Conservation (phyloP, 2,797 vertebrate species). For the Adelosebastes latens region DNA sequence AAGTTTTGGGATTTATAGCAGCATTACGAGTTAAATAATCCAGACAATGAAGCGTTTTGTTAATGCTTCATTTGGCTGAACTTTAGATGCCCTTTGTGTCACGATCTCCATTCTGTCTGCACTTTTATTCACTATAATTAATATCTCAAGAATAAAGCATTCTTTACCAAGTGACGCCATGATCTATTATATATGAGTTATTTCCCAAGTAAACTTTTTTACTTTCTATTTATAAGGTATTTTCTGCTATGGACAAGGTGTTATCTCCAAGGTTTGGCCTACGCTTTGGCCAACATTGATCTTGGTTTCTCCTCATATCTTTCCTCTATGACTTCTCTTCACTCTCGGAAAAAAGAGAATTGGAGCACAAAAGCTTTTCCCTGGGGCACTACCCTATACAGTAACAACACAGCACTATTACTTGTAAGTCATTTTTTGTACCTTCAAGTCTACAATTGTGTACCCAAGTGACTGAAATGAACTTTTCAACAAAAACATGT, state of each 20-base stretch:
- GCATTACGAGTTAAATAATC: slow-evolving; percentile 57
- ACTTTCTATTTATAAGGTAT: neutral
- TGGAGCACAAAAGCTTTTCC: slow-evolving; percentile 8
- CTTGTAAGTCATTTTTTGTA: neutral
- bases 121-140: slow-evolving; percentile 41
- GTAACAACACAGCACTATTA: neutral
- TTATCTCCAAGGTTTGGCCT: neutral
- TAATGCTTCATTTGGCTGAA: slow-evolving; percentile 54
- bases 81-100: slow-evolving; percentile 44
- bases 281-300: neutral
- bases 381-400: neutral
- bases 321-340: neutral
- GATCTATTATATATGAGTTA: neutral
- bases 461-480: neutral
- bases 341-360: slow-evolving; percentile 1
- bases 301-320: neutral
- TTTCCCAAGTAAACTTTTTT: neutral
- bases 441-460: neutral
- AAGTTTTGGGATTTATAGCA: slow-evolving; percentile 42
- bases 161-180: neutral
- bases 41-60: slow-evolving; percentile 45
- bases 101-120: slow-evolving; percentile 8
- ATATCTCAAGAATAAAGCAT: slow-evolving; percentile 26
- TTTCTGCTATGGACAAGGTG: neutral
- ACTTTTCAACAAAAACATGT: slow-evolving; percentile 12